Evolutionary conservation across 2,113 vertebrate species (phyloP).

Genomic region (Vidua macroura): DNA sequence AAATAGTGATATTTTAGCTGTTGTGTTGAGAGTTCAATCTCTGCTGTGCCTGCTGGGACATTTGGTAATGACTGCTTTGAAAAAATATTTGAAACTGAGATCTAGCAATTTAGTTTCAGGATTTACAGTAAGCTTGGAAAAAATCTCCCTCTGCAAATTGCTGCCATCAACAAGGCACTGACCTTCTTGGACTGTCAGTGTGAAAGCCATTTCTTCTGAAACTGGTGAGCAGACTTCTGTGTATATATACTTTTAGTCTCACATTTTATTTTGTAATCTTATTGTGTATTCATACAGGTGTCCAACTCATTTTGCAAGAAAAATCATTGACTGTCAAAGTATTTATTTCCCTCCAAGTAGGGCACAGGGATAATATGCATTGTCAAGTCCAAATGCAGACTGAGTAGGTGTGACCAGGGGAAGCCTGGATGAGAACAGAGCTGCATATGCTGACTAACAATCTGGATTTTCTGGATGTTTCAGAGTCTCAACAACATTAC

Average conservation of each 20-base stretch:
- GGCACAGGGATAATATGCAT: not conserved
- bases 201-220: not conserved
- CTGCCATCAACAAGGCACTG: not conserved
- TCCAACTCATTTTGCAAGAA: not conserved
- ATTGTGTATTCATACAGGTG: not conserved
- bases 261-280: not conserved
- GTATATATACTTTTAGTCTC: not conserved
- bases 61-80: not conserved
- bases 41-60: not conserved
- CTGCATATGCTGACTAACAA: not conserved
- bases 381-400: not conserved
- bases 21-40: not conserved
- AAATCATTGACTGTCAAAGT: not conserved
- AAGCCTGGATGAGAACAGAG: not conserved
- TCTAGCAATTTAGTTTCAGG: not conserved
- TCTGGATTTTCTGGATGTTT: not conserved
- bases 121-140: not conserved
- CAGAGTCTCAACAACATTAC: not conserved
- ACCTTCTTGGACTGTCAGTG: not conserved
- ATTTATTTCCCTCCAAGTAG: not conserved
- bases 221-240: not conserved
- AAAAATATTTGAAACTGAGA: not conserved
- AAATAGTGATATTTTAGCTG: not conserved
- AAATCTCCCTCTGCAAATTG: not conserved
- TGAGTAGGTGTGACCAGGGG: not conserved